Evolutionary conservation across 1,140 invertebrate species (phyloP).

Genomic region (Dendroctonus ponderosae): DNA sequence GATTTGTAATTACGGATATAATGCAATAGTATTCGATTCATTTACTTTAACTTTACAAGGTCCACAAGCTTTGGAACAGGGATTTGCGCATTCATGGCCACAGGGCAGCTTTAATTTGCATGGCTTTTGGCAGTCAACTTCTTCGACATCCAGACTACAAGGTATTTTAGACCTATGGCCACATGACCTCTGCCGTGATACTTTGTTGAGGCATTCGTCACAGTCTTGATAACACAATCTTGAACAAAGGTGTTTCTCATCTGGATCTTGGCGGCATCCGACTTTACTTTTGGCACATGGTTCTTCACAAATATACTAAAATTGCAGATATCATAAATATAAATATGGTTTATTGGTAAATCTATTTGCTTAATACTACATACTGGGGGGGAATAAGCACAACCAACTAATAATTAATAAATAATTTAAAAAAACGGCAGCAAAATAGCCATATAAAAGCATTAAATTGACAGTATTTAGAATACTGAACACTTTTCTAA

Average conservation of each 20-base stretch:
- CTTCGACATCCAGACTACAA: slow-evolving; percentile 50
- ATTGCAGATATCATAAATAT: slow-evolving; percentile 31
- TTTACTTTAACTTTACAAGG: slow-evolving; percentile 52
- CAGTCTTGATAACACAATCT: slow-evolving; percentile 56
- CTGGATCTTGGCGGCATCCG: slow-evolving; percentile 45
- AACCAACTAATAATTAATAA: neutral
- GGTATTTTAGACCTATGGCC: slow-evolving; percentile 49
- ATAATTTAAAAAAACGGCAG: neutral
- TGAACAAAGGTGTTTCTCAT: slow-evolving; percentile 52
- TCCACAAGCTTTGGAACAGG: slow-evolving; percentile 52
- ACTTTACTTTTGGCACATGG: slow-evolving; percentile 51
- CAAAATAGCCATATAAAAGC: too few relatives aligned
- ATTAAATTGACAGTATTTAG: too few relatives aligned
- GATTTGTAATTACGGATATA: neutral
- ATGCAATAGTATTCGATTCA: slow-evolving; percentile 3
- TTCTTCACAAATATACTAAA: slow-evolving; percentile 56
- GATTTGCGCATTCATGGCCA: slow-evolving; percentile 54
- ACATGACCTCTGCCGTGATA: slow-evolving; percentile 53
- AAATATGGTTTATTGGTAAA: neutral
- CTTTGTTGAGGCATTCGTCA: slow-evolving; percentile 52
- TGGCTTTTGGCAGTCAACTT: slow-evolving; percentile 48
- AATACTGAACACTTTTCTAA: neutral
- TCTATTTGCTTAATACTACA: neutral
- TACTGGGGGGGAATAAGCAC: neutral
- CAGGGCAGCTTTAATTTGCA: slow-evolving; percentile 54